Base-by-base conservation (phyloP, 1,140 invertebrate genomes). In the Plodia interpunctella region DNA sequence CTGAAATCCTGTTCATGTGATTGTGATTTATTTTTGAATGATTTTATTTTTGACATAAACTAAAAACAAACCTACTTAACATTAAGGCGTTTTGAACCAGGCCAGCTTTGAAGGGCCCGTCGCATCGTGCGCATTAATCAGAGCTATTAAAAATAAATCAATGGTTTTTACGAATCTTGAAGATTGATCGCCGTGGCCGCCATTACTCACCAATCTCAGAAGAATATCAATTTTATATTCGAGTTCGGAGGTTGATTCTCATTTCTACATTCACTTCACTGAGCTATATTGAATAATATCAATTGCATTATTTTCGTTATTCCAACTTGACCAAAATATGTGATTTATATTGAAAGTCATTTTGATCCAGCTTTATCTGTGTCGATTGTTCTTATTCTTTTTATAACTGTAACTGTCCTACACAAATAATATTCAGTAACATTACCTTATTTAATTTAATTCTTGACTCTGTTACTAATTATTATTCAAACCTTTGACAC, bases 111-210 rank as follows among this genome's bases (percentile, higher is more conserved):
- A 3, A 25, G 21, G 30, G 8, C 30, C 8, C 4, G 2, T n/a
- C n/a, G n/a, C 38, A 15, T 10, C n/a, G 38, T 3, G 2, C 15
- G 15, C n/a, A 44, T 44, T 15, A 20, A 21, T n/a, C n/a, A 53
- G 13, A 53, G 19, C 17, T 25, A 25, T 53, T 53, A 53, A 53
- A 53, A 25, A 53, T 20, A 25, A 53, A 53, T 53, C 51, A 53
- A 21, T n/a, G 10, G 10, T 44, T 44, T 44, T 44, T 44, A 44
- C 38, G 5, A 17, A 44, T 13, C 38, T 2, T 11, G 18, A 25
- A 53, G 51, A 53, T 53, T 53, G n/a, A 53, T 53, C 51, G 51
- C 19, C 20, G 11, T 13, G 6, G 18, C 21, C 20, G 51, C 19
- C 51, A 21, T n/a, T 53, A 53, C 38, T 4, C 38, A 44, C 38